A percentile compares a stretch with the other conserved stretches of the same genome.
phyloP scores from a whole-genome alignment of 2,113 vertebrate genomes.

The Cyphomyrus discorhynchus region DNA sequence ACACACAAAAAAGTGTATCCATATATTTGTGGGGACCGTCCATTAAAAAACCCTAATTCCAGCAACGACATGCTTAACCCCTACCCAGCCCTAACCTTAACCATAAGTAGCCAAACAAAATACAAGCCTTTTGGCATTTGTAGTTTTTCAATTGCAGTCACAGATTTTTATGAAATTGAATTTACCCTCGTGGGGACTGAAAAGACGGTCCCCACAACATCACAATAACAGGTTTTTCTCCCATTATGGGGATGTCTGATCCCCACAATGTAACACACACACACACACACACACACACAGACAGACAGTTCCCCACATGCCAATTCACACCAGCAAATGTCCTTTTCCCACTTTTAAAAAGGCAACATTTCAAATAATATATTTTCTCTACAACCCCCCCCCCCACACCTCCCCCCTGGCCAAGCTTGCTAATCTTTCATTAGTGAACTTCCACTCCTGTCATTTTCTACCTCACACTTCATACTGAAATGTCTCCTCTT shows the following conservation, averaged over 20 bases:
- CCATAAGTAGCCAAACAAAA: background rate
- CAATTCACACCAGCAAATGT: background rate
- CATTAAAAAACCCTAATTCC: background rate
- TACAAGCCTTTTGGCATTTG: background rate
- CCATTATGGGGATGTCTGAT: background rate
- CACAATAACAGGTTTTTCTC: background rate
- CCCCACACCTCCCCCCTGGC: background rate
- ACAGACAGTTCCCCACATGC: background rate
- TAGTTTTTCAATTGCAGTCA: background rate
- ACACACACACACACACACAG: background rate
- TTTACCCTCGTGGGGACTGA: background rate
- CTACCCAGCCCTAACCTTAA: background rate
- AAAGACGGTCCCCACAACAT: background rate
- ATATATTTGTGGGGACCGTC: background rate
- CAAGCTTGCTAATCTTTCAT: background rate
- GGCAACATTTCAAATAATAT: background rate
- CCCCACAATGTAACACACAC: background rate
- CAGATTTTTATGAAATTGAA: background rate
- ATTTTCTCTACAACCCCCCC: background rate
- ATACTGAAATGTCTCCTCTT: background rate
- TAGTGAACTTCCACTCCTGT: background rate
- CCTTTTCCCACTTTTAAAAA: background rate
- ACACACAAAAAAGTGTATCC: background rate
- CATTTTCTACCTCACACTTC: background rate
- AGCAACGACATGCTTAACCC: background rate